A percentile compares a stretch with the other conserved stretches of the same genome.
Evolutionary conservation across 53 echinoderm and acorn worm species (phyloP).

Genomic region (Holothuria scabra): DNA sequence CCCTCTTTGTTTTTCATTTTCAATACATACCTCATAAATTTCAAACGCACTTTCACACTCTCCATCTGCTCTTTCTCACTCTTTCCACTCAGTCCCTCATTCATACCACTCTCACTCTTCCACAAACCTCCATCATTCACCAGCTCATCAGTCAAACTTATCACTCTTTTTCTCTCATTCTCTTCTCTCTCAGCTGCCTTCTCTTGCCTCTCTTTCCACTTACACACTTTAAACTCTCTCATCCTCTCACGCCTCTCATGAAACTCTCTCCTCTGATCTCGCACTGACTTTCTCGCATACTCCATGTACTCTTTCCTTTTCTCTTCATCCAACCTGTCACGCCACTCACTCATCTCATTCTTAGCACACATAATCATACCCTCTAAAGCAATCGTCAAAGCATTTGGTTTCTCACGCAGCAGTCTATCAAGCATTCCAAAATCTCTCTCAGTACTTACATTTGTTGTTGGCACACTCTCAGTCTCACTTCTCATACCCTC

Average conservation of each 20-base stretch:
- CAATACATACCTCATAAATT: not conserved
- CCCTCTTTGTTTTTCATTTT: conserved; percentile 1
- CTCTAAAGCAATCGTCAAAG: conserved; percentile 47
- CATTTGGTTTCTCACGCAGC: conserved; percentile 62
- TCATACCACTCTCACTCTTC: too few species aligned
- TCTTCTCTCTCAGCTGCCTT: conserved; percentile 4
- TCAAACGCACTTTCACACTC: not conserved
- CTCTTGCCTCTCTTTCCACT: not conserved
- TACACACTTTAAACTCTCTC: too few species aligned
- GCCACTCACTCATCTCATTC: not conserved
- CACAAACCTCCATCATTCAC: conserved; percentile 15
- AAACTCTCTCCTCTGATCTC: not conserved
- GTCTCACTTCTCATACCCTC: conserved; percentile 41
- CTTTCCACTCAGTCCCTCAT: too few species aligned
- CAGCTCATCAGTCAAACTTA: conserved; percentile 16
- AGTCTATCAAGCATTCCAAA: conserved; percentile 62
- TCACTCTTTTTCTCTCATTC: conserved; percentile 17
- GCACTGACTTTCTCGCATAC: conserved; percentile 31
- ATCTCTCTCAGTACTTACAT: too few species aligned
- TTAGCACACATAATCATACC: conserved; percentile 55
- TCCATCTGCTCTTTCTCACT: not conserved
- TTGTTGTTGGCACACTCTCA: conserved; percentile 47
- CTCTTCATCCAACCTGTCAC: too few species aligned
- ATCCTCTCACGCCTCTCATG: not conserved
- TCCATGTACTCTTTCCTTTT: conserved; percentile 22